Percentiles rank a stretch among this genome's conserved stretches.
Evolutionary conservation across 2,113 vertebrate species (phyloP).

Genomic region (Apodemus sylvaticus): DNA sequence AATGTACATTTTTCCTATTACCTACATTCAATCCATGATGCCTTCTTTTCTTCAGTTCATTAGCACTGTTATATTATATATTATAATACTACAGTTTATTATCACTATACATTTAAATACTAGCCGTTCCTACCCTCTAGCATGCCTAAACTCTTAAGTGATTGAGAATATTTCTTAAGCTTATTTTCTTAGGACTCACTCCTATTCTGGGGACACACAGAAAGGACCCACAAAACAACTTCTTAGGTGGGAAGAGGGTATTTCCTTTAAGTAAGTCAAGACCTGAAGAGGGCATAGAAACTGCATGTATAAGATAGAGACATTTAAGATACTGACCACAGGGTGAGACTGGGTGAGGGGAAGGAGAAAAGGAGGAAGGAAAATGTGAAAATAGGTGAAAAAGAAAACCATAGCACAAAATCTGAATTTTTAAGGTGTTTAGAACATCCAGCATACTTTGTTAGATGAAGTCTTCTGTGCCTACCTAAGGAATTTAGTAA

Average conservation of each 20-base stretch:
- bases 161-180: not conserved
- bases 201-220: not conserved
- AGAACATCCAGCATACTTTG: not conserved
- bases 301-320: not conserved
- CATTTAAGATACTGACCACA: not conserved
- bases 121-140: rapidly evolving
- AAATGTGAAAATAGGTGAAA: no score
- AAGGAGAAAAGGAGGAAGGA: not conserved
- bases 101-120: not conserved
- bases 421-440: not conserved
- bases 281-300: not conserved
- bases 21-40: not conserved
- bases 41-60: not conserved
- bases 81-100: not conserved
- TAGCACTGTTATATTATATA: not conserved
- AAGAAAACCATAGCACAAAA: not conserved
- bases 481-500: not conserved
- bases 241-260: not conserved
- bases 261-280: not conserved
- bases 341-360: not conserved
- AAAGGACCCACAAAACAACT: not conserved
- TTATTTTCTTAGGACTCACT: conserved; percentile 31
- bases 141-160: not conserved
- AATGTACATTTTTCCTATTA: not conserved
- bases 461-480: not conserved